A percentile compares a stretch with the other conserved stretches of the same genome.
phyloP scores from a whole-genome alignment of 2,888 invertebrate species.

The Tiliacea aurago region DNA sequence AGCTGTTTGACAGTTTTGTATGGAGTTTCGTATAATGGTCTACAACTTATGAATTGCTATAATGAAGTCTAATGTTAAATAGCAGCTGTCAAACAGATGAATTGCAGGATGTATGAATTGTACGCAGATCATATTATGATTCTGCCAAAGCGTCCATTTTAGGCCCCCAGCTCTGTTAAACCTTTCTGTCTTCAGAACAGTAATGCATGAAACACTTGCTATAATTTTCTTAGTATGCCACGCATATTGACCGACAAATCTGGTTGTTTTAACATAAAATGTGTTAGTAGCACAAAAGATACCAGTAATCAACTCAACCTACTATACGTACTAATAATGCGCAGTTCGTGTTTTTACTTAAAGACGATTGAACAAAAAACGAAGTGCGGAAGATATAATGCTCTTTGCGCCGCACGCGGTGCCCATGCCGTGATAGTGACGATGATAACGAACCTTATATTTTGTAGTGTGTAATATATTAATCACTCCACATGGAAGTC shows the following conservation, averaged over 20 bases:
- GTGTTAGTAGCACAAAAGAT: slow-evolving; percentile 51
- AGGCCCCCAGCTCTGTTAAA: too few species aligned
- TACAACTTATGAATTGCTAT: too few species aligned
- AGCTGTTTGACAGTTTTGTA: too few species aligned
- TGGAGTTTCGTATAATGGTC: too few species aligned
- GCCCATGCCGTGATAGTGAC: slow-evolving; percentile 27
- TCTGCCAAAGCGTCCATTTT: too few species aligned
- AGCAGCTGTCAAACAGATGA: too few species aligned
- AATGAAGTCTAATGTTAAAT: too few species aligned
- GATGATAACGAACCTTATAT: slow-evolving; percentile 34
- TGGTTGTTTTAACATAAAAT: slow-evolving; percentile 12
- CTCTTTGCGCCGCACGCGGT: slow-evolving; percentile 30
- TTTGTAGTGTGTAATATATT: slow-evolving; percentile 31
- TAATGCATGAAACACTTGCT: neutral
- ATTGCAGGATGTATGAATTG: too few species aligned
- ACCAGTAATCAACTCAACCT: slow-evolving; percentile 30
- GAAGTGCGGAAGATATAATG: slow-evolving; percentile 52
- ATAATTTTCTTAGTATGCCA: neutral
- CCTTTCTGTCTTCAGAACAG: neutral
- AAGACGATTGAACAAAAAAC: slow-evolving; percentile 30
- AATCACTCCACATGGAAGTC: slow-evolving; percentile 14
- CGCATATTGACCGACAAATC: neutral
- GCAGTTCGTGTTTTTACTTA: slow-evolving; percentile 27
- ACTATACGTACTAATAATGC: slow-evolving; percentile 23
- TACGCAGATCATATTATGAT: too few species aligned